A percentile compares a stretch with the other conserved stretches of the same genome.
Evolutionary conservation across 2,888 invertebrate species (phyloP).

Genomic region (Rhingia rostrata): DNA sequence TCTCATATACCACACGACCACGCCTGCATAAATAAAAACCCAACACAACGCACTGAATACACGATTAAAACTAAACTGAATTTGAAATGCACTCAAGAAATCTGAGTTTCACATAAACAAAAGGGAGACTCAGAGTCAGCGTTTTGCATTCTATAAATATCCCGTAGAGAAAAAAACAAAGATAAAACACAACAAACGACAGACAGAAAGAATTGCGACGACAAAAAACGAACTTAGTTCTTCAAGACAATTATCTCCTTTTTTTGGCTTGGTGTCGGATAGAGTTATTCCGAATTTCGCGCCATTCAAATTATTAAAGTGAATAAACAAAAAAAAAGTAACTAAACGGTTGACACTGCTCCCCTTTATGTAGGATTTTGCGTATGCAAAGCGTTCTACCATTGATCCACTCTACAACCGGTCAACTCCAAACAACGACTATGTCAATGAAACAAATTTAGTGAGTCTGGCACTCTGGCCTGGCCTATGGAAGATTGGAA

Average conservation of each 20-base stretch:
- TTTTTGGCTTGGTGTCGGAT: constrained; percentile 38
- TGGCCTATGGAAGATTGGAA: no score
- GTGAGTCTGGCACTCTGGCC: constrained; percentile 5
- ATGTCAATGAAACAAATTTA: constrained; percentile 44
- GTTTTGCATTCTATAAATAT: constrained; percentile 71
- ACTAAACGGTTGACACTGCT: constrained; percentile 18
- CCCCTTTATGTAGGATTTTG: constrained; percentile 41
- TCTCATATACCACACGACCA: constrained; percentile 13
- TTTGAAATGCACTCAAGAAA: constrained; percentile 63
- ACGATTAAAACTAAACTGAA: constrained; percentile 61
- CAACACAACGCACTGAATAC: constrained; percentile 50
- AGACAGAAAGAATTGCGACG: constrained; percentile 52
- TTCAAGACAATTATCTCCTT: constrained; percentile 47
- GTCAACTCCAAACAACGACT: constrained; percentile 39
- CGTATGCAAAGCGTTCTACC: constrained; percentile 30
- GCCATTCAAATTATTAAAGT: constrained; percentile 33
- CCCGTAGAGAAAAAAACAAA: constrained; percentile 35
- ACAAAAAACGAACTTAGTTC: constrained; percentile 39
- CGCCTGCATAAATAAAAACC: constrained; percentile 15
- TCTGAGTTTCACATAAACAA: constrained; percentile 65
- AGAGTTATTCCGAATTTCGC: constrained; percentile 55
- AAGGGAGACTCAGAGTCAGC: constrained; percentile 66
- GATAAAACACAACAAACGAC: constrained; percentile 36
- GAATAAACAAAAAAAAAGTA: constrained; percentile 20
- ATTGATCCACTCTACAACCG: constrained; percentile 32